A percentile compares a stretch with the other conserved stretches of the same genome.
phyloP scores from a whole-genome alignment of 2,888 invertebrate genomes.

The Stenodera caucasica region DNA sequence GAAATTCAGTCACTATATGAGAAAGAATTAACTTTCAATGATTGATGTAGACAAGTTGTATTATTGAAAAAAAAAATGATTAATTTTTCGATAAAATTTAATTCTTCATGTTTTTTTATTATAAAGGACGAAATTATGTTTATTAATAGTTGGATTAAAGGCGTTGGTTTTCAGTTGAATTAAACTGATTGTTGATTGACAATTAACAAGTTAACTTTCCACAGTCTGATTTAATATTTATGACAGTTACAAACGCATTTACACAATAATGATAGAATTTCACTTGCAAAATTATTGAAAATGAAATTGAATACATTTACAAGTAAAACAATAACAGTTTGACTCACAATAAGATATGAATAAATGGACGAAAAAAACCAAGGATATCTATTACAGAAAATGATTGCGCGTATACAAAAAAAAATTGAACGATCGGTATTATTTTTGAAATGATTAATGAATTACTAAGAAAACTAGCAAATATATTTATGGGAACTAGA shows the following conservation, averaged over 20 bases:
- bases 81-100: no score
- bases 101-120: no score
- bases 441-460: constrained; percentile 37
- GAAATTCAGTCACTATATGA: no score
- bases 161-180: neutral
- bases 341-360: no score
- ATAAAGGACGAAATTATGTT: no score
- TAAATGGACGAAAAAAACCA: neutral
- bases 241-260: neutral
- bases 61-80: no score
- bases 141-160: neutral
- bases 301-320: no score
- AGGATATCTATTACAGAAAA: constrained; percentile 18
- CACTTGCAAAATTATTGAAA: constrained; percentile 15
- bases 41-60: no score
- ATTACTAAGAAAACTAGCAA: constrained; percentile 32
- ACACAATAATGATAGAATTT: constrained; percentile 8
- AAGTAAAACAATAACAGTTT: no score
- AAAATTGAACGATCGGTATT: constrained; percentile 18
- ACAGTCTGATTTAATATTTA: neutral
- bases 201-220: neutral
- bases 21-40: no score
- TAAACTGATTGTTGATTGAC: neutral
- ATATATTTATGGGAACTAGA: no score
- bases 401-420: constrained; percentile 7